Percentiles rank a stretch among this genome's conserved stretches.
Evolutionary conservation across 1,140 invertebrate genomes (phyloP).

Genomic region (Globodera ellingtonae): DNA sequence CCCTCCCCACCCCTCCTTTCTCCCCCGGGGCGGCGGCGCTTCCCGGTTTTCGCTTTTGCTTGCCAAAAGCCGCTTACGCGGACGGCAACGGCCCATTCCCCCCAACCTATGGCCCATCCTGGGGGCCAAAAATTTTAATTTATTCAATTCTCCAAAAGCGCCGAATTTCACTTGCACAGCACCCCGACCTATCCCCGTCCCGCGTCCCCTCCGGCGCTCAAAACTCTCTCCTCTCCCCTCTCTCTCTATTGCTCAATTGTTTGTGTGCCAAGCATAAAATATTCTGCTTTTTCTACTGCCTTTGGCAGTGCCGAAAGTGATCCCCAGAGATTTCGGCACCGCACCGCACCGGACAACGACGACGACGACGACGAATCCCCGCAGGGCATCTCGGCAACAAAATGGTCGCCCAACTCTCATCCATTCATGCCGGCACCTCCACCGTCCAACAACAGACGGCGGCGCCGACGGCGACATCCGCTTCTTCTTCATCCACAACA

Average conservation of each 20-base stretch:
- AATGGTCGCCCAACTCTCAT: not conserved
- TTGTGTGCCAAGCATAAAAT: not conserved
- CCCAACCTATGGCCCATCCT: too few relatives aligned
- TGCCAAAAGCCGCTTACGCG: too few relatives aligned
- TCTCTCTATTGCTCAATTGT: not conserved
- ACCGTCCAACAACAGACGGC: not conserved
- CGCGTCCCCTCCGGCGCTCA: not conserved
- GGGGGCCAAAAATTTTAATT: not conserved
- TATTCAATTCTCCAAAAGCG: not conserved
- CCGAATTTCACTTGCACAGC: not conserved
- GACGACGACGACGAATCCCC: not conserved
- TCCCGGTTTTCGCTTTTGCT: too few relatives aligned
- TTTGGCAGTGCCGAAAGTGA: not conserved
- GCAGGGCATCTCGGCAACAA: not conserved
- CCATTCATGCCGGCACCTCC: not conserved
- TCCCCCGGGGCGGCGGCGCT: too few relatives aligned
- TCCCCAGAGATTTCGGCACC: not conserved
- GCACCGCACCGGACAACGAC: too few relatives aligned
- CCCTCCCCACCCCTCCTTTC: too few relatives aligned
- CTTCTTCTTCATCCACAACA: not conserved
- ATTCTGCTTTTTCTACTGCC: too few relatives aligned
- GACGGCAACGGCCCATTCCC: too few relatives aligned
- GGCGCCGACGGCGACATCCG: not conserved
- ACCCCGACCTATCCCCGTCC: too few relatives aligned
- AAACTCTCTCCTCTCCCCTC: too few relatives aligned